Percentiles rank a stretch among this genome's conserved stretches.
Conservation (phyloP, 1,140 invertebrate species). For the Macrostomum lignano region DNA sequence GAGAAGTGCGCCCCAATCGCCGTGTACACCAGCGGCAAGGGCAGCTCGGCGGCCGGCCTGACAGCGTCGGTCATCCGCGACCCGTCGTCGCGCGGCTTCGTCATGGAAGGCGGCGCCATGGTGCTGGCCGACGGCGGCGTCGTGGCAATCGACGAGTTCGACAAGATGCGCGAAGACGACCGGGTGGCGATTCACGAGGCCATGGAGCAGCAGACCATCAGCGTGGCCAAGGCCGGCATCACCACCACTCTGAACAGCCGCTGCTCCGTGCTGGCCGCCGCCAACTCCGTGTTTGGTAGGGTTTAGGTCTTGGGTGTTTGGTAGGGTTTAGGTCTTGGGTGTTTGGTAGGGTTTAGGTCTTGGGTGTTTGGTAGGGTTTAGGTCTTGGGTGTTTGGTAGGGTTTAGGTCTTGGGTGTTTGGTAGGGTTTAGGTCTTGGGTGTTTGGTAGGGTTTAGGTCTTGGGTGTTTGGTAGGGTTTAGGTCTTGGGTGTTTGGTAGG, state of each 20-base stretch:
- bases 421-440: too few relatives aligned
- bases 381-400: too few relatives aligned
- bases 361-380: too few relatives aligned
- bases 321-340: too few relatives aligned
- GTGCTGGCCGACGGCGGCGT: conserved; percentile 93
- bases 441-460: too few relatives aligned
- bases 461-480: too few relatives aligned
- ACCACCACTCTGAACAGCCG: conserved; percentile 90
- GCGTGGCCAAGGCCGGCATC: conserved; percentile 95
- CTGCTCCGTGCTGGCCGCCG: conserved; percentile 86
- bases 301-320: too few relatives aligned
- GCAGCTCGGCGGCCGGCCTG: conserved; percentile 84
- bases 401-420: too few relatives aligned
- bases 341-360: too few relatives aligned
- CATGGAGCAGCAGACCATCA: conserved; percentile 99
- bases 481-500: too few relatives aligned
- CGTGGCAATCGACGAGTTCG: conserved; percentile 98
- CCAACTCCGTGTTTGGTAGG: conserved; percentile 89
- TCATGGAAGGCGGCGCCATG: conserved; percentile 99
- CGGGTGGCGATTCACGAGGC: conserved; percentile 96
- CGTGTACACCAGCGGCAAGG: conserved; percentile 87
- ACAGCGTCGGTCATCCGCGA: conserved; percentile 87
- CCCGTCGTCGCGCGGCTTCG: conserved; percentile 70
- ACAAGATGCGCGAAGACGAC: conserved; percentile 98
- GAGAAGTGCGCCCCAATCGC: conserved; percentile 77